These are phyloP conservation scores for Seira musarum DNA, from an alignment of 2,888 invertebrate species.

Conservation along the genomic window DNA sequence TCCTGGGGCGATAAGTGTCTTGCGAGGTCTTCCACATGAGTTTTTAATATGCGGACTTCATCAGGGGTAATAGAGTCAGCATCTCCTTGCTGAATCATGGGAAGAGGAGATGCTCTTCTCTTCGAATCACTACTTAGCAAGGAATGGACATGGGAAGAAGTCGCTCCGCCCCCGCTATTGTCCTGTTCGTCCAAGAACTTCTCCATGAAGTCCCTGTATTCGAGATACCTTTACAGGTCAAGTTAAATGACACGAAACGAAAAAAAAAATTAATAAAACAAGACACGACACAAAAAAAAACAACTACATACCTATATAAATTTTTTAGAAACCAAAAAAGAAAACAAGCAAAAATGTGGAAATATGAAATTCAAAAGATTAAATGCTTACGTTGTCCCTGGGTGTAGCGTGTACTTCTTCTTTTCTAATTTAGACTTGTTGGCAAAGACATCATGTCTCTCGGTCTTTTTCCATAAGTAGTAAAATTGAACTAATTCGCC, in stretches of 20 bases:
- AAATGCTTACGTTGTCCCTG: slow-evolving; percentile 83
- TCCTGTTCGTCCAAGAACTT: slow-evolving; percentile 91
- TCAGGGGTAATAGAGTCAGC: slow-evolving; percentile 56
- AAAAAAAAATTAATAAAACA: slow-evolving; percentile 22
- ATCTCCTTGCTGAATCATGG: slow-evolving; percentile 52
- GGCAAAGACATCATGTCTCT: slow-evolving; percentile 91
- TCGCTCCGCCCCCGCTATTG: slow-evolving; percentile 71
- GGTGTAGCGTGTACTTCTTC: slow-evolving; percentile 92
- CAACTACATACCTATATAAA: neutral
- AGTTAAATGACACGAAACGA: neutral
- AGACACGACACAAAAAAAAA: slow-evolving; percentile 43
- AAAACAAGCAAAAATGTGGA: slow-evolving; percentile 6
- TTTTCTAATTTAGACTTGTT: slow-evolving; percentile 91
- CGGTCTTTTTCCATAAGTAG: slow-evolving; percentile 97
- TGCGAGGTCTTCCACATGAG: slow-evolving; percentile 69
- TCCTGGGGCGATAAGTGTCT: slow-evolving; percentile 69
- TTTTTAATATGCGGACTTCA: slow-evolving; percentile 64
- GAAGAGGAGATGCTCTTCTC: slow-evolving; percentile 70
- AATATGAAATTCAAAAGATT: slow-evolving; percentile 1
- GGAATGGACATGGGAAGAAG: slow-evolving; percentile 80
- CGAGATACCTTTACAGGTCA: slow-evolving; percentile 57
- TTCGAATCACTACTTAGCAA: slow-evolving; percentile 74
- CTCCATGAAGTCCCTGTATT: slow-evolving; percentile 88
- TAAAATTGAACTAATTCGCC: slow-evolving; percentile 96
- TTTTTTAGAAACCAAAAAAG: neutral